Evolutionary conservation across 1,140 invertebrate genomes (phyloP), one percentile per base, ranked within the genome.

Genomic region (Cardiocondyla obscurior): DNA sequence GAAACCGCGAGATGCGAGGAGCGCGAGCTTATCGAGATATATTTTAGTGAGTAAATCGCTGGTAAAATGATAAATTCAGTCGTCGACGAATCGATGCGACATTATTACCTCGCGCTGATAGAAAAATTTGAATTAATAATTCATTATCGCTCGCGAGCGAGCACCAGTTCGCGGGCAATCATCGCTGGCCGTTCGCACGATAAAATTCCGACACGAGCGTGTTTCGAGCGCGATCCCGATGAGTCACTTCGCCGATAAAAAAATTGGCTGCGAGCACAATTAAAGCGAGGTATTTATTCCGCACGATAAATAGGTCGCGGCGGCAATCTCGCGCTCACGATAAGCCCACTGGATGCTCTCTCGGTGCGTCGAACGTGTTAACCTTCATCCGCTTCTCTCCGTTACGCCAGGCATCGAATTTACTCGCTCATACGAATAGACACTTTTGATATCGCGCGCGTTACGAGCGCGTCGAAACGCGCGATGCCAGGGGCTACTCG

Each of bases 221-320:
- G n/a, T 60, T 60, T 7, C 72, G 39, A 39, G 39, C 42, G 28
- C n/a, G n/a, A 19, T n/a, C 19, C 22, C 8, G 73, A 76, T 64
- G 74, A 67, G 46, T 79, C 74, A 79, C n/a, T 51, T 42, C 33
- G 22, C 33, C 44, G 74, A 79, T 79, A 79, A 79, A 79, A 79
- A 79, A 44, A 67, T 67, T 33, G 33, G 33, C 60, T 67, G 62
- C 19, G 74, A 79, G 42, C 69, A 67, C 22, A 79, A 69, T 76
- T 79, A 79, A 69, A 42, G 10, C 60, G 58, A 49, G 19, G 16
- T 79, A 69, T 79, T 79, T 79, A 79, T 79, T 79, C 42, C 55
- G n/a, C 33, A 2, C 49, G 74, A 79, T 79, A 79, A 69, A 69
- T 79, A 69, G 74, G 46, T 25, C 46, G 22, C 14, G 16, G 14